Conservation (phyloP, 2,888 invertebrate species). For the Phortica okadai region DNA sequence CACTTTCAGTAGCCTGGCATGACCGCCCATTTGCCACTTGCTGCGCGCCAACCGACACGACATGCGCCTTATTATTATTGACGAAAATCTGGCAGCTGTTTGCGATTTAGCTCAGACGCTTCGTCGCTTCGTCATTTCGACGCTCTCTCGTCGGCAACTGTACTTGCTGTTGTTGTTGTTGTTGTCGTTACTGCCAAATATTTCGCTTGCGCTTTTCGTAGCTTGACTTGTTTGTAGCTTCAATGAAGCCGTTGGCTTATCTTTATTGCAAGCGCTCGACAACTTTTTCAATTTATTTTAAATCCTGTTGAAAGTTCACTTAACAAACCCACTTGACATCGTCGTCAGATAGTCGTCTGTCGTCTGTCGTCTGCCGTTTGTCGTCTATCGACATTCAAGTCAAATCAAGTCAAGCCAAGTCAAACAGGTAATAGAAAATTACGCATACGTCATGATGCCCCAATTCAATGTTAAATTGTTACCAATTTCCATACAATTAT, state of each 20-base stretch:
- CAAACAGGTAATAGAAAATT: background rate
- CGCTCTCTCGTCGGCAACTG: no score
- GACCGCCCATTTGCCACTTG: no score
- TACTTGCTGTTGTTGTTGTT: background rate
- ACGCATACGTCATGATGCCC: background rate
- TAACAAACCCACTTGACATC: no score
- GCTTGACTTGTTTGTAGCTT: conserved; percentile 21
- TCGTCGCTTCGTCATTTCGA: no score
- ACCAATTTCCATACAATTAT: no score
- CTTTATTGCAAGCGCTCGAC: conserved; percentile 15
- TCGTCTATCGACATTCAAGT: background rate
- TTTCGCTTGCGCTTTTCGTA: background rate
- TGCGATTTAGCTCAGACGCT: conserved; percentile 14
- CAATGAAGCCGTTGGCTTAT: conserved; percentile 25
- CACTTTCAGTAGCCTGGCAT: background rate
- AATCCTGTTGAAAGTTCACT: conserved; percentile 2
- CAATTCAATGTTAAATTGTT: no score
- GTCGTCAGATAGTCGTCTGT: no score
- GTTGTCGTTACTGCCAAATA: background rate
- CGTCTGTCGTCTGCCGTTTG: background rate
- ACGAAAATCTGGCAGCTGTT: conserved; percentile 27
- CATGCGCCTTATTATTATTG: conserved; percentile 22
- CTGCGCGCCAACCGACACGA: background rate
- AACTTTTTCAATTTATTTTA: conserved; percentile 35
- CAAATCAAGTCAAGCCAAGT: background rate